Evolutionary conservation across 92 coral and sea anemone species (phyloP).

Genomic region (Pocillopora meandrina): DNA sequence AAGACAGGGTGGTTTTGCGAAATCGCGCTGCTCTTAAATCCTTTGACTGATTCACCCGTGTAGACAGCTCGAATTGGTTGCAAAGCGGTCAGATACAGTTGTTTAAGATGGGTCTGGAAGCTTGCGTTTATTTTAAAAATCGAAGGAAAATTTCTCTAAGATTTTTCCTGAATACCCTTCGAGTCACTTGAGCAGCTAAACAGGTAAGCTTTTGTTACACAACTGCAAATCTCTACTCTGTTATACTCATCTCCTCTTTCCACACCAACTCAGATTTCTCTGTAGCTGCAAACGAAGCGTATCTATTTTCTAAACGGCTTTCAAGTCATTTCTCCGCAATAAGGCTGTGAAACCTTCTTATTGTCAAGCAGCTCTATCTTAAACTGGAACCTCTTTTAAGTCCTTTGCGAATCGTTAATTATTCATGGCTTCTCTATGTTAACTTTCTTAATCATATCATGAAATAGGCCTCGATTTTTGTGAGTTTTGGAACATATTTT

Average conservation of each 20-base stretch:
- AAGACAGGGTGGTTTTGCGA: conserved; percentile 1
- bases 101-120: too few species aligned
- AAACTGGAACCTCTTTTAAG: conserved; percentile 8
- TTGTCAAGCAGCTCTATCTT: not conserved
- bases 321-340: not conserved
- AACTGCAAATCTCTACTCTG: conserved; percentile 1
- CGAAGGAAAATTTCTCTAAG: too few species aligned
- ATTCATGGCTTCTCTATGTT: conserved; percentile 23
- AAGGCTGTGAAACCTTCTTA: not conserved
- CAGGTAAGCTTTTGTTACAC: conserved; percentile 30
- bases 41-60: too few species aligned
- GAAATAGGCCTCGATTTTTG: not conserved
- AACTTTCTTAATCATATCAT: not conserved
- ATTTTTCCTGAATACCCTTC: too few species aligned
- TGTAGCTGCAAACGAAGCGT: not conserved
- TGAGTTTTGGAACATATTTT: not conserved
- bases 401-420: conserved; percentile 24
- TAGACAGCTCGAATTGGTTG: too few species aligned
- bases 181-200: not conserved
- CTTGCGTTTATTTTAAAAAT: too few species aligned
- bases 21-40: not conserved
- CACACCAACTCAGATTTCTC: not conserved
- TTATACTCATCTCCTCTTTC: not conserved
- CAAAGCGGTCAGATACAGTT: too few species aligned
- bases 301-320: not conserved